Base-by-base conservation (phyloP, 2,113 vertebrate species). In the Pomatorhinus ruficollis region DNA sequence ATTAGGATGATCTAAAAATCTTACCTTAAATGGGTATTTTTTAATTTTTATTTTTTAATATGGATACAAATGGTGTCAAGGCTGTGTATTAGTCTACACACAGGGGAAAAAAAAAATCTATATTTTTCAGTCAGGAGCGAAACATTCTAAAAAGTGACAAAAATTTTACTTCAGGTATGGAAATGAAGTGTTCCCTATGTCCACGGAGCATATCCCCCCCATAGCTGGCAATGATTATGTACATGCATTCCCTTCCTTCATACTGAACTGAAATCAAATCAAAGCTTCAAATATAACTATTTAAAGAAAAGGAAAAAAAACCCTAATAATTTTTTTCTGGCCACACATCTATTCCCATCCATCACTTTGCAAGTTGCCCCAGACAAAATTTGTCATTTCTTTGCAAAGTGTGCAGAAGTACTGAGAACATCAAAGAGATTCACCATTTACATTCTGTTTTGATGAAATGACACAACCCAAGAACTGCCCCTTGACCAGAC, bases 191-290 rank as follows among this genome's bases (percentile, higher is more conserved):
- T 3, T 56, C 3, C 17, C 23, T 37, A n/a, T 17, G 21, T 33
- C 18, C 6, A 2, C 0, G 2, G 21, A 21, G 24, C 6, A 37
- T 33, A 28, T 63, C 7, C 3, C 6, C 5, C 11, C 5, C 10
- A 19, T 4, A 47, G 17, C 0, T 44, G n/a, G 12, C 15, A 66
- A 15, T 5, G 2, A 33, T 79, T 71, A 30, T 2, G 11, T 33
- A 47, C 21, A 54, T 53, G 33, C 20, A 78, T 76, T 74, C 14
- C 7, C 9, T 57, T 15, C 14, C 28, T 70, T 61, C 33, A 24
- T 37, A 77, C 18, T 7, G 4, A 23, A 82, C 2, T 60, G 31
- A 63, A 83, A 79, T 27, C 3, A 76, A 82, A 91, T 66, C 6
- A 84, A 84, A 85, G 10, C 2, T 83, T 93, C 59, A 77, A 79